These are phyloP conservation scores for Tetropium fuscum DNA, from an alignment of 2,888 invertebrate genomes.

Conservation along the genomic window DNA sequence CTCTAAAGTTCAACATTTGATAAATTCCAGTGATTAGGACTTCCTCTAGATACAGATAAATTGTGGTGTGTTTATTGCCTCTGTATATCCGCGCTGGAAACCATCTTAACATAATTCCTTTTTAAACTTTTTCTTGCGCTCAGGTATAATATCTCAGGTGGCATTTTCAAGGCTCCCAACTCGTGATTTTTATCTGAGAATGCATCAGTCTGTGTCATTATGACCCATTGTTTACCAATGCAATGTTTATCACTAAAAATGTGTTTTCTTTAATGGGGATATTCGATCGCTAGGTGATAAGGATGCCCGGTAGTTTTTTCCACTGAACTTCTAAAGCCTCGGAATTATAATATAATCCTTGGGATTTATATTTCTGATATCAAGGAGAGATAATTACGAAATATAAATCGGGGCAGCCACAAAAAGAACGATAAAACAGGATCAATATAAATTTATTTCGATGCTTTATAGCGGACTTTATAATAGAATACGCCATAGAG, in stretches of 20 bases:
- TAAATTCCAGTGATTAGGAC: slow-evolving; percentile 58
- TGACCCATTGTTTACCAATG: slow-evolving; percentile 57
- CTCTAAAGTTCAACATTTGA: slow-evolving; percentile 57
- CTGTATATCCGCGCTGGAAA: slow-evolving; percentile 21
- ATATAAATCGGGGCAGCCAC: slow-evolving; percentile 18
- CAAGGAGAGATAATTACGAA: neutral
- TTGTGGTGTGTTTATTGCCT: slow-evolving; percentile 24
- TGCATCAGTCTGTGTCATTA: slow-evolving; percentile 59
- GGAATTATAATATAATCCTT: slow-evolving; percentile 17
- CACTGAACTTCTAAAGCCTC: slow-evolving; percentile 6
- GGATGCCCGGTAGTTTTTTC: slow-evolving; percentile 31
- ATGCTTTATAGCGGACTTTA: no score
- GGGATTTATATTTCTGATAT: slow-evolving; percentile 14
- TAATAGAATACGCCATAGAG: no score
- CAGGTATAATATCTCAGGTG: slow-evolving; percentile 41
- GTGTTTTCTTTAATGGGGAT: slow-evolving; percentile 46
- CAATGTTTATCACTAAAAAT: slow-evolving; percentile 53
- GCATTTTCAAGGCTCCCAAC: slow-evolving; percentile 35
- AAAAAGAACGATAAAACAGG: no score
- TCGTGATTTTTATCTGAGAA: slow-evolving; percentile 48
- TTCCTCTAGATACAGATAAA: slow-evolving; percentile 59
- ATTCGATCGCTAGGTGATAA: slow-evolving; percentile 25
- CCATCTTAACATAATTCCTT: slow-evolving; percentile 28
- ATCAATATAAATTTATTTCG: no score
- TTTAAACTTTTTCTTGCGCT: slow-evolving; percentile 27